phyloP scores from a whole-genome alignment of 2,113 vertebrate genomes.

The Dolichotis patagonum region DNA sequence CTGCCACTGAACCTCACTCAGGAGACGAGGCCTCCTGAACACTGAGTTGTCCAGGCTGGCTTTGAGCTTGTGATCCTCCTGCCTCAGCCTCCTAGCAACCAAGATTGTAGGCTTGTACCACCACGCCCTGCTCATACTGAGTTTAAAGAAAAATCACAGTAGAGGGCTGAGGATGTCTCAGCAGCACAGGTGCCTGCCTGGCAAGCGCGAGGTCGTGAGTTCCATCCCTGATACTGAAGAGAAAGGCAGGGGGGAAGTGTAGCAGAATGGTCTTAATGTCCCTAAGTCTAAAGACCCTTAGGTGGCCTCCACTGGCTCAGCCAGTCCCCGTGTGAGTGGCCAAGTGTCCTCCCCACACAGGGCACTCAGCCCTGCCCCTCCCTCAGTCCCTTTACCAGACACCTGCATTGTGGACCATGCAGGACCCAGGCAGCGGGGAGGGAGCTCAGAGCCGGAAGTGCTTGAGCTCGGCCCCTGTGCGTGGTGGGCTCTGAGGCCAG shows the following conservation, averaged over 20 bases:
- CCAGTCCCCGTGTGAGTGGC: not conserved
- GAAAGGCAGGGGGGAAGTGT: not conserved
- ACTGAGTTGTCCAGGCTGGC: not conserved
- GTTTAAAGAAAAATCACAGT: not conserved
- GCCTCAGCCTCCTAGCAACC: not conserved
- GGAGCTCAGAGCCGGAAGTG: not conserved
- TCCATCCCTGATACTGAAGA: no score
- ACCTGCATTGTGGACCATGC: fast-evolving
- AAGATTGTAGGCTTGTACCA: not conserved
- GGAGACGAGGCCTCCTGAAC: not conserved
- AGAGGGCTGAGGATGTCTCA: no score
- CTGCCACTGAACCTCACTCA: not conserved
- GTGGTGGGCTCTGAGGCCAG: no score
- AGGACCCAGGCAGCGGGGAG: not conserved
- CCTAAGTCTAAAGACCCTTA: not conserved
- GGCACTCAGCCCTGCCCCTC: not conserved
- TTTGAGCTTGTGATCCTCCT: not conserved
- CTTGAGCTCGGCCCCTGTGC: not conserved
- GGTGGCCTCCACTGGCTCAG: not conserved
- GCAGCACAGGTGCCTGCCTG: no score
- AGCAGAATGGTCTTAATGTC: not conserved
- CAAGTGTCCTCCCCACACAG: no score
- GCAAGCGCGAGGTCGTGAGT: no score
- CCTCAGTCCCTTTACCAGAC: not conserved
- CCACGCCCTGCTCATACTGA: no score